These are phyloP conservation scores for Ia io DNA, from an alignment of 2,113 vertebrate species.

Conservation along the genomic window DNA sequence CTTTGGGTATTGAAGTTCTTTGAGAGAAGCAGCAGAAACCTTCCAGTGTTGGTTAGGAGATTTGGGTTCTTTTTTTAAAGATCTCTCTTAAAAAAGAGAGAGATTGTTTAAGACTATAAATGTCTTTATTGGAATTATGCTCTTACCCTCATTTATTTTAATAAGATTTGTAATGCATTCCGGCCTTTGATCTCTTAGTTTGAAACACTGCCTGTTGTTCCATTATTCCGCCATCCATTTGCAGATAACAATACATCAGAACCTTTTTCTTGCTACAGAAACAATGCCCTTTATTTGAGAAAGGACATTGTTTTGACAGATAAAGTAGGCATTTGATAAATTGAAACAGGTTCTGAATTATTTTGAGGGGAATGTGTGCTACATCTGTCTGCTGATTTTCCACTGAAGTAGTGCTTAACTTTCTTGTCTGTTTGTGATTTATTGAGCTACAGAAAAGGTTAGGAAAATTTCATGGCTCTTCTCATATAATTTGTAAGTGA, in stretches of 20 bases:
- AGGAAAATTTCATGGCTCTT: constrained; percentile 86
- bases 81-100: constrained; percentile 56
- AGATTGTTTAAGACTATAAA: constrained; percentile 79
- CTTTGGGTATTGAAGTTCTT: constrained; percentile 58
- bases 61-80: constrained; percentile 65
- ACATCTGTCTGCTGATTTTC: constrained; percentile 88
- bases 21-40: constrained; percentile 51
- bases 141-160: constrained; percentile 86
- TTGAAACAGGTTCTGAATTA: constrained; percentile 91
- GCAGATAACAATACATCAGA: constrained; percentile 89
- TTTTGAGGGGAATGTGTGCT: constrained; percentile 86
- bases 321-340: constrained; percentile 91
- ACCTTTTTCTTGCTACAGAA: constrained; percentile 84
- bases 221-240: constrained; percentile 87
- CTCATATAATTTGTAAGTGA: constrained; percentile 87
- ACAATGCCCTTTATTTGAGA: constrained; percentile 90
- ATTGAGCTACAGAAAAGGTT: constrained; percentile 88
- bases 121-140: constrained; percentile 83
- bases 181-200: constrained; percentile 85
- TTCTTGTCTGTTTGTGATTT: constrained; percentile 90
- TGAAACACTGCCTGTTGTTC: constrained; percentile 87
- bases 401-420: constrained; percentile 85
- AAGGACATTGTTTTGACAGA: constrained; percentile 90
- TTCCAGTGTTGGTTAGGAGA: constrained; percentile 58
- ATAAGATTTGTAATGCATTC: constrained; percentile 85